Conservation (phyloP, 2,797 vertebrate genomes). For the Enteromius fasciolatus region DNA sequence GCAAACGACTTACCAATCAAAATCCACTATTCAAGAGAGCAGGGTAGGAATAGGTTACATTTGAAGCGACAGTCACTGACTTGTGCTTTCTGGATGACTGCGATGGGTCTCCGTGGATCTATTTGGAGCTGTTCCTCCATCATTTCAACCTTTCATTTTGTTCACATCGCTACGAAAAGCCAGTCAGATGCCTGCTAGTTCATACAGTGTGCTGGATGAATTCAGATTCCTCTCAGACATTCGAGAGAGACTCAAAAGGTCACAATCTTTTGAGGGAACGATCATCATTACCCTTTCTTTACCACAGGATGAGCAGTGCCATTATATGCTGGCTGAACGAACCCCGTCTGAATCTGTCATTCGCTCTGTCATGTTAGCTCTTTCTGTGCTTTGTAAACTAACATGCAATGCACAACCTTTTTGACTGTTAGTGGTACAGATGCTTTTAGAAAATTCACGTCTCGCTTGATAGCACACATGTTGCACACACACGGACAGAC, state of each 20-base stretch:
- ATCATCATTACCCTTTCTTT: slow-evolving; percentile 55
- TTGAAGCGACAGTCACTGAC: background rate
- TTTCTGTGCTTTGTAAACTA: slow-evolving; percentile 28
- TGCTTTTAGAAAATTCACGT: slow-evolving; percentile 16
- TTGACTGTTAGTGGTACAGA: slow-evolving; percentile 15
- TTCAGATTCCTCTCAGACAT: slow-evolving; percentile 53
- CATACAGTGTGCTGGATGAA: slow-evolving; percentile 49
- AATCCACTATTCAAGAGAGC: background rate
- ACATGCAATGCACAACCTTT: slow-evolving; percentile 21
- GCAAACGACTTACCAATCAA: background rate
- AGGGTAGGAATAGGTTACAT: background rate
- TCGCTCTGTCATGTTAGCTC: slow-evolving; percentile 38
- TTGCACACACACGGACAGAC: background rate
- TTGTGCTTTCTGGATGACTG: slow-evolving; percentile 38
- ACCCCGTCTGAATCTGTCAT: slow-evolving; percentile 29
- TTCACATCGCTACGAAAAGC: slow-evolving; percentile 43
- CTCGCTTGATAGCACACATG: background rate
- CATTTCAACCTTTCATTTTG: slow-evolving; percentile 48
- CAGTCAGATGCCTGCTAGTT: slow-evolving; percentile 46
- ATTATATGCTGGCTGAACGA: slow-evolving; percentile 51
- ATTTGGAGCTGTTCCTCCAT: slow-evolving; percentile 49
- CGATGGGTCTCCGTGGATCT: slow-evolving; percentile 44
- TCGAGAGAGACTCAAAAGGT: slow-evolving; percentile 55
- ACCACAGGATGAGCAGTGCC: slow-evolving; percentile 47
- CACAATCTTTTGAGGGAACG: slow-evolving; percentile 56